Conservation (phyloP, 2,797 vertebrate species). For the Mormyrops boulengeri region DNA sequence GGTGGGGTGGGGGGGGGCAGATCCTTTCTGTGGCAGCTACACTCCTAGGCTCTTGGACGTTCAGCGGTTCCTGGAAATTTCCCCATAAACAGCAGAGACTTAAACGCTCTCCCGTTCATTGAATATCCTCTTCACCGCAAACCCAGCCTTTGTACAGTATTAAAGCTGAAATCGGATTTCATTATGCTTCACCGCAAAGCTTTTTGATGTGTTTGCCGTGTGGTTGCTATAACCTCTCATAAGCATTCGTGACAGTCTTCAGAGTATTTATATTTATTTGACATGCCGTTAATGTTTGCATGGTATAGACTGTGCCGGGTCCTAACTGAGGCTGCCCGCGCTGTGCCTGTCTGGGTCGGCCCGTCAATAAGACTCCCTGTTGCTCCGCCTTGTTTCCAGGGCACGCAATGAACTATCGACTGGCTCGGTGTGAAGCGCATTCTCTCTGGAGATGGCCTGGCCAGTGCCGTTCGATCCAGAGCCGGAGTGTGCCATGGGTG, state of each 20-base stretch:
- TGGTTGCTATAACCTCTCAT: neutral
- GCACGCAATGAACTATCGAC: neutral
- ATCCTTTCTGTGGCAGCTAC: neutral
- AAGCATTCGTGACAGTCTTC: neutral
- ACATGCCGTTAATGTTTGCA: neutral
- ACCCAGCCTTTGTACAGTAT: neutral
- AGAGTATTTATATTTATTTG: neutral
- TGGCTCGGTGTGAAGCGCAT: neutral
- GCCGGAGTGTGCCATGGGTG: neutral
- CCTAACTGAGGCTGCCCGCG: neutral
- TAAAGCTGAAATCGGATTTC: neutral
- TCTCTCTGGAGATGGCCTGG: neutral
- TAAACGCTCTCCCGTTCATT: neutral
- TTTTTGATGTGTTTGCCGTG: neutral
- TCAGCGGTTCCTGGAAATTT: neutral
- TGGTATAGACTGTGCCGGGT: neutral
- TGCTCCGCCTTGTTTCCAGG: neutral
- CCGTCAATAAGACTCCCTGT: neutral
- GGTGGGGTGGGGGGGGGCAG: neutral
- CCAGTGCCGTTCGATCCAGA: neutral
- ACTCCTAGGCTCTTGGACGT: neutral
- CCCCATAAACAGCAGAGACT: neutral
- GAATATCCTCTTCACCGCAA: neutral
- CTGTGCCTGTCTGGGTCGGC: neutral
- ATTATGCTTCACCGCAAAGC: neutral